Evolutionary conservation across 2,888 invertebrate genomes (phyloP), one percentile per base, ranked within the genome.

Genomic region (Geophilus truncorum): DNA sequence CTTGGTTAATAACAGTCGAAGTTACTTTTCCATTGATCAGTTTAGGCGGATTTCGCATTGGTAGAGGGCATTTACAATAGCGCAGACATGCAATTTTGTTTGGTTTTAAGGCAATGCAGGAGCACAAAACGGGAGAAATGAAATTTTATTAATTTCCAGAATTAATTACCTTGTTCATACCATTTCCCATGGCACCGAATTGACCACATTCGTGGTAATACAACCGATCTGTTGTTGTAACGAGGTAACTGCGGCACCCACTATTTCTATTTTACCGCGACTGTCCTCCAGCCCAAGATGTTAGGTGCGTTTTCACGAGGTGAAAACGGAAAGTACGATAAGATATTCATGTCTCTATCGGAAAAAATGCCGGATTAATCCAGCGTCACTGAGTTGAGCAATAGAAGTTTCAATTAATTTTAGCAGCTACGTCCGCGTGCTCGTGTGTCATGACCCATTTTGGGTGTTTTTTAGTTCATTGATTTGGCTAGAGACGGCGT

Each of bases 111-210:
- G 57, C 57, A 21, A 21, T 57, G 45, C 21, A 57, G 10, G 15
- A 45, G 4, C 2, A 57, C 3, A 10, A 57, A 57, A 21, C 3
- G 18, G 57, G 57, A 23, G 7, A 21, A 9, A 21, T 57, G 2
- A 57, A 23, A 6, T 21, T 57, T 57, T 10, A 21, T 57, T 57
- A 57, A 57, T 57, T 57, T 21, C 10, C 21, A 57, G 57, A 23
- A 57, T 57, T 57, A 21, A 57, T 57, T 57, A 57, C 57, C 57
- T 57, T 57, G 57, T 57, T 57, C 57, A 57, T 57, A 57, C 57
- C 57, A 57, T 57, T 57, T 57, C 57, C 57, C 57, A 57, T 57
- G 57, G 12, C 57, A 23, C 57, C 12, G 57, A 57, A 21, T 57
- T 57, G 57, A 57, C 57, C 57, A 57, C 57, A 57, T 57, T 57